Base-by-base conservation (phyloP, 2,797 vertebrate species). In the Hapalemur alaotrensis region DNA sequence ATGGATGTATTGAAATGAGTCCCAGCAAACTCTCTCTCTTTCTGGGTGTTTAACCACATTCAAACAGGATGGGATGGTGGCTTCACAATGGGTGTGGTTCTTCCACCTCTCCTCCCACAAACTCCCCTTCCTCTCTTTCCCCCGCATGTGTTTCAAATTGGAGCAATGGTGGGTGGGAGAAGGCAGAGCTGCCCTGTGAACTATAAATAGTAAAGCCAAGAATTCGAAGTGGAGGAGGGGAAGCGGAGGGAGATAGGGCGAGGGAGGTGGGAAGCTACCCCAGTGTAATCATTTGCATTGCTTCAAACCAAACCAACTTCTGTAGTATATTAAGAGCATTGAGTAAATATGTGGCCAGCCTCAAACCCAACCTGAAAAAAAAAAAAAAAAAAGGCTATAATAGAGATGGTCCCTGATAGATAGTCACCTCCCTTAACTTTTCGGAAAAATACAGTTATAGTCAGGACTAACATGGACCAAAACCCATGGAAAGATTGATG, bases 401-500 rank as follows among this genome's bases (percentile, higher is more conserved):
- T 72, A 96, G 93, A 96, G 96, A 95, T 97, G 97, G 87, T 94
- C 87, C 57, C 85, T 96, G 95, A 97, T 96, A 97, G 96, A 97
- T 92, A 97, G 97, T 93, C 92, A 91, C 96, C 91, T 97, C 93
- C 93, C 48, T 97, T 89, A 91, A 86, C 81, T 95, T 95, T 97
- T 96, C 41, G 92, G 96, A 98, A 98, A 97, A 98, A 97, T 91
- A 96, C 57, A 88, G 96, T 93, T 97, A 95, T 82, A 96, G 91
- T 97, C 90, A 95, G 76, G 87, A 92, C 90, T 97, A 97, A 96
- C 63, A 75, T 96, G 92, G 92, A 97, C 97, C 92, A 97, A 97
- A 98, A 95, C n/a, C 96, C 98, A 98, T 38, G 98, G 98, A 98
- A 98, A 99, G 98, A 98, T 97, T 98, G 98, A 98, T 98, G 96